Percentiles rank a stretch among this genome's conserved stretches.
These are phyloP conservation scores for Falco cherrug DNA, from an alignment of 2,797 vertebrate genomes.

Conservation along the genomic window DNA sequence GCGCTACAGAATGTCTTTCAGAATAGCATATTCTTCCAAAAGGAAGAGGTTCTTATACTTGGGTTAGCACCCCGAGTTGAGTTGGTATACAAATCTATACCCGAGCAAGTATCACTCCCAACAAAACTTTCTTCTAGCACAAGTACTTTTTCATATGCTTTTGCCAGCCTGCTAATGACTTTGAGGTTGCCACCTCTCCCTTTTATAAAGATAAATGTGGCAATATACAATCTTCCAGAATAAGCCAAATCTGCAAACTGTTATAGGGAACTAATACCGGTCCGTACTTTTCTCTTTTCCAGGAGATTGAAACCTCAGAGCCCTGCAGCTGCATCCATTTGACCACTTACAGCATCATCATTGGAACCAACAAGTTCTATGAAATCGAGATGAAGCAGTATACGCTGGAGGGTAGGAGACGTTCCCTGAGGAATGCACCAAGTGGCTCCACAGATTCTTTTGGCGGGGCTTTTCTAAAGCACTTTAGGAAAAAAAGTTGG, in stretches of 20 bases:
- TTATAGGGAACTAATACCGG: not conserved
- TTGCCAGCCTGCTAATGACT: not conserved
- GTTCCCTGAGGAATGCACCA: not conserved
- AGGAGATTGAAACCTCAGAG: conserved; percentile 99
- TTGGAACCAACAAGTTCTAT: conserved; percentile 99
- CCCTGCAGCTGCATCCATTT: conserved; percentile 98
- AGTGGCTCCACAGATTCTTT: not conserved
- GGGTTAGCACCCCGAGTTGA: not conserved
- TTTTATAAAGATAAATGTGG: not conserved
- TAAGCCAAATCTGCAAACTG: not conserved
- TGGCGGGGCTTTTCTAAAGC: not conserved
- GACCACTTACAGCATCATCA: conserved; percentile 97
- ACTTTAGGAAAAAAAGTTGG: not conserved
- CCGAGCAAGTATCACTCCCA: not conserved
- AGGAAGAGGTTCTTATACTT: not conserved
- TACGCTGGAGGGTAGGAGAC: conserved; percentile 88
- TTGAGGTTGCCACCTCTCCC: not conserved
- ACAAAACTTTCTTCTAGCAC: not conserved
- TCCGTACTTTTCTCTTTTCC: not conserved
- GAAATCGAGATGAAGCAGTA: conserved; percentile 99
- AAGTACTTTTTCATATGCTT: not conserved
- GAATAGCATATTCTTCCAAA: not conserved
- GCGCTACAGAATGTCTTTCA: not conserved
- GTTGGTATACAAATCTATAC: not conserved
- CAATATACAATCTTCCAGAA: not conserved